Base-by-base conservation (phyloP, 2,797 vertebrate genomes). In the Mustela erminea region DNA sequence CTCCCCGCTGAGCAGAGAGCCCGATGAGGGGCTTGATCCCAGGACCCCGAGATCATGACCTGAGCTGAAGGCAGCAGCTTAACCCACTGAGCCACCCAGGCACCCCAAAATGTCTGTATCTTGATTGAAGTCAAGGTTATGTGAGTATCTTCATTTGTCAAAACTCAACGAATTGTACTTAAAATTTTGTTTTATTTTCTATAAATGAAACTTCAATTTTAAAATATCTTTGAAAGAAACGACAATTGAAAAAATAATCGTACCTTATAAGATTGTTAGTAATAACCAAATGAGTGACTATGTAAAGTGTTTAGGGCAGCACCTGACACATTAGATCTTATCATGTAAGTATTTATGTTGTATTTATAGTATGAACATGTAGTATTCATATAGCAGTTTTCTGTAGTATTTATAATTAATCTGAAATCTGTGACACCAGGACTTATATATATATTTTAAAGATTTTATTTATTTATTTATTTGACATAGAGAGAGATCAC, bases 221-320 rank as follows among this genome's bases (percentile, higher is more conserved):
- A 90, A 97, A 90, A 70, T 87, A 82, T 60, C 25, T 84, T 95
- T 68, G 18, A 88, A 95, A 95, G 96, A 97, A 74, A 74, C 4
- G 6, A 27, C 35, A 15, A 4, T 74, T 43, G 14, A 87, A 95
- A 95, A 97, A 97, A 74, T 74, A 86, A 52, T 70, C 85, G 13
- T 43, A 68, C 2, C 11, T 93, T 54, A 85, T 17, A 74, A 35
- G 29, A 38, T 64, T 43, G 15, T 89, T 84, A 38, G 20, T 90
- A 60, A 62, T 95, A 90, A 86, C 90, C 84, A 82, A 84, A 83
- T 60, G 18, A 90, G 29, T 84, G 93, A 82, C 38, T 64, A 74
- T 56, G 5, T 80, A 84, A 81, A 68, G 18, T 87, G 8, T 87
- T 91, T 94, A 90, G 85, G 60, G 56, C 18, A 75, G 78, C 62